Conservation (phyloP, 2,888 invertebrate species). For the Drosophila peninsularis region DNA sequence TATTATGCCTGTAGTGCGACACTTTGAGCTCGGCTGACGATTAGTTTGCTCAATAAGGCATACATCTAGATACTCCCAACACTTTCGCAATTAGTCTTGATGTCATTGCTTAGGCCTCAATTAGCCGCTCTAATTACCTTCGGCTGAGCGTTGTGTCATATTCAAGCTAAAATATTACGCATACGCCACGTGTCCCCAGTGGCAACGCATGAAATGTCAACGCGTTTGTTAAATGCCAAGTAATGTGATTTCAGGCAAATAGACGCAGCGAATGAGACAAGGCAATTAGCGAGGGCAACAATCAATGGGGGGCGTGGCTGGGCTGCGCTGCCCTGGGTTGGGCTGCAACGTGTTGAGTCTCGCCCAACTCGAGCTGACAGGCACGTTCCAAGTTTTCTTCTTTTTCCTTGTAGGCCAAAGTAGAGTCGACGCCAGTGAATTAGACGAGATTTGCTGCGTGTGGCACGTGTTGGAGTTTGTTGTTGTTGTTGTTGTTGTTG, state of each 20-base stretch:
- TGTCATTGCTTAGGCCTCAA: constrained; percentile 26
- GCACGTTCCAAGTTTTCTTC: constrained; percentile 43
- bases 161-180: constrained; percentile 23
- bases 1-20: too few relatives aligned
- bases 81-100: constrained; percentile 27
- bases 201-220: constrained; percentile 22
- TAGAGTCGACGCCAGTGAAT: constrained; percentile 41
- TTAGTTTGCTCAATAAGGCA: background rate
- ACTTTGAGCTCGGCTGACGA: background rate
- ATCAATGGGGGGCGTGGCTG: constrained; percentile 27
- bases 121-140: constrained; percentile 36
- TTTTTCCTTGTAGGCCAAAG: constrained; percentile 1
- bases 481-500: background rate
- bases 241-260: constrained; percentile 27
- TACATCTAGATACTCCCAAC: background rate
- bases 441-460: constrained; percentile 63
- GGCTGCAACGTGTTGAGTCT: constrained; percentile 35
- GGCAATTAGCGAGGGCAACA: constrained; percentile 62
- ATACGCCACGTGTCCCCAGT: constrained; percentile 38
- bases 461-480: constrained; percentile 51
- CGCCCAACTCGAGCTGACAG: constrained; percentile 31
- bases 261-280: constrained; percentile 8
- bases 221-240: constrained; percentile 34
- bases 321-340: constrained; percentile 7
- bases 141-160: background rate